Evolutionary conservation across 2,113 vertebrate genomes (phyloP), one percentile per base, ranked within the genome.

Genomic region (Plecotus auritus): DNA sequence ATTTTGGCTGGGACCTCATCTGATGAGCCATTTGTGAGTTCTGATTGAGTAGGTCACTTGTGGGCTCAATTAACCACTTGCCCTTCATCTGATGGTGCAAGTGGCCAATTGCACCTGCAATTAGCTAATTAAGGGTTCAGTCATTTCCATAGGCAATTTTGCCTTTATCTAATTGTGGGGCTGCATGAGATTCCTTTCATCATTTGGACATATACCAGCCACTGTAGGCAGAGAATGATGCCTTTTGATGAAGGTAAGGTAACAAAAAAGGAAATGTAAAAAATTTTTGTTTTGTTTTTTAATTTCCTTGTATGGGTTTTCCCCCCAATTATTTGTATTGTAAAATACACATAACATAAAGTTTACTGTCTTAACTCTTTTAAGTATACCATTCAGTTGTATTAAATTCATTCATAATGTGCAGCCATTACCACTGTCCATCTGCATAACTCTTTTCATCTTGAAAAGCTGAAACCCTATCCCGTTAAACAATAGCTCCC

Each of bases 51-150:
- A 97, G 97, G 97, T 98, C 97, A 97, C 97, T 97, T 87, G 91
- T 97, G 97, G 94, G 96, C 96, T 95, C 97, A 97, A 97, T 98
- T 97, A 98, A 97, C 96, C 97, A 97, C 96, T 98, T 98, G 97
- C 97, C 97, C 97, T 98, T 96, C 97, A 95, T 96, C 95, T 87
- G 95, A 96, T 96, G 97, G 97, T 95, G 95, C 95, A 98, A 97
- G 95, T 97, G 93, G 95, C 96, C 97, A 97, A 97, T 95, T 97
- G 95, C 93, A 97, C 97, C 97, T 98, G 89, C 96, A 97, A 97
- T 98, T 97, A 97, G 97, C 96, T 97, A 97, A 97, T 97, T 97
- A 97, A 97, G 86, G 95, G 89, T 96, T 96, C 23, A 59, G 96
- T 96, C 89, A 95, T 97, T 96, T 97, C 90, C 96, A 97, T 98